Conservation (phyloP, 2,113 vertebrate genomes). For the Turdus rufiventris region DNA sequence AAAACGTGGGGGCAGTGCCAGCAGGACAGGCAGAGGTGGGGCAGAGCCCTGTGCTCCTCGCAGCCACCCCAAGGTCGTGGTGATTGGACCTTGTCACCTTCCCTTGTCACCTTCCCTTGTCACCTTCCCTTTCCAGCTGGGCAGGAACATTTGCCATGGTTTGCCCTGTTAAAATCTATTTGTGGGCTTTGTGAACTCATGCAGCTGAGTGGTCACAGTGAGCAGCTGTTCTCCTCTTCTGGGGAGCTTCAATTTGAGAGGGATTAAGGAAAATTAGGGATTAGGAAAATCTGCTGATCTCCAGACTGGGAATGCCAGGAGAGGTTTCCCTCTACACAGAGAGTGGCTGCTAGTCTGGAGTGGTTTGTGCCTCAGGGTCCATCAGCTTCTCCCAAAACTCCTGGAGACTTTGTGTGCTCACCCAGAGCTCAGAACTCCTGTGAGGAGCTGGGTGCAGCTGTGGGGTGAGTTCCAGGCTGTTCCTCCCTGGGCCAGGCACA, state of each 20-base stretch:
- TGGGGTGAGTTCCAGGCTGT: fast-evolving
- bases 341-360: fast-evolving
- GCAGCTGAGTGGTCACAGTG: not conserved
- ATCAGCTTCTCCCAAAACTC: not conserved
- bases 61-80: fast-evolving
- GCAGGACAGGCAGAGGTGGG: not conserved
- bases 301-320: not conserved
- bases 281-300: not conserved
- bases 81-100: not conserved
- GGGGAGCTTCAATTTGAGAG: not conserved
- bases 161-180: not conserved
- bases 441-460: not conserved
- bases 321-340: not conserved
- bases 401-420: not conserved
- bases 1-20: not conserved
- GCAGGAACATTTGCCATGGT: not conserved
- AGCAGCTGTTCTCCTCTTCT: not conserved
- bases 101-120: not conserved
- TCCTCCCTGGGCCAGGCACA: fast-evolving
- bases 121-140: not conserved
- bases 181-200: not conserved
- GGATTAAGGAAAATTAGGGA: not conserved
- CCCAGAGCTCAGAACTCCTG: fast-evolving
- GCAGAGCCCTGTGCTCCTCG: fast-evolving
- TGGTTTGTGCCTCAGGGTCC: not conserved